Base-by-base conservation (phyloP, 2,113 vertebrate genomes). In the Aldabrachelys gigantea region DNA sequence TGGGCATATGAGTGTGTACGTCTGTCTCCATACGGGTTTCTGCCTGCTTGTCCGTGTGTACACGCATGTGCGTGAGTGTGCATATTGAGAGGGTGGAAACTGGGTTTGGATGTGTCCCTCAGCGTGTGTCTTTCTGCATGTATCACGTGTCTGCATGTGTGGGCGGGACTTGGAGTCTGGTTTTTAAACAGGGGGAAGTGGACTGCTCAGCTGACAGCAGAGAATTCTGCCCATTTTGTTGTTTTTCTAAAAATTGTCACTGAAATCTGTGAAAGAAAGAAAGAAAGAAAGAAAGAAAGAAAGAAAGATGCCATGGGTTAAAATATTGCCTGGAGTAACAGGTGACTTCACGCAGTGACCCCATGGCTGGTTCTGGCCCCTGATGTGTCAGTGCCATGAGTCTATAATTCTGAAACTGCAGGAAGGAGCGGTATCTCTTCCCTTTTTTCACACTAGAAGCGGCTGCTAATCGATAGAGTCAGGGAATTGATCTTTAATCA, bases 361-460 rank as follows among this genome's bases (percentile, higher is more conserved):
- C 38, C 53, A 41, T 25, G 16, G 25, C 38, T 56, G 56, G 54
- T 17, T 41, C 38, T 19, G 38, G 81, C 25, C 79, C 50, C 19
- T 5, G 2, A 16, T 12, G 5, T 1, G 0, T 4, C 0, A 3
- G 31, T 0, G 2, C 65, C 65, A 38, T n/a, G 65, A 38, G n/a
- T 14, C 8, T 78, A 44, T 53, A 38, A 53, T 25, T 52, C 25
- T 1, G 4, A 4, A 19, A 0, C 16, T 17, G 80, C 25, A 19
- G 81, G 54, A 24, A 57, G 76, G 13, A 65, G 49, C 27, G 56
- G 54, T 7, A 12, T 41, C 0, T 0, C 25, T 8, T 59, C 14
- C 54, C 1, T 1, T 9, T 84, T 50, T 24, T n/a, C 1, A 2
- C 54, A 38, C 0, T 0, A 38, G 59, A 53, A 88, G 84, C 11